Evolutionary conservation across 2,888 invertebrate genomes (phyloP).

Genomic region (Anarsia innoxiella): DNA sequence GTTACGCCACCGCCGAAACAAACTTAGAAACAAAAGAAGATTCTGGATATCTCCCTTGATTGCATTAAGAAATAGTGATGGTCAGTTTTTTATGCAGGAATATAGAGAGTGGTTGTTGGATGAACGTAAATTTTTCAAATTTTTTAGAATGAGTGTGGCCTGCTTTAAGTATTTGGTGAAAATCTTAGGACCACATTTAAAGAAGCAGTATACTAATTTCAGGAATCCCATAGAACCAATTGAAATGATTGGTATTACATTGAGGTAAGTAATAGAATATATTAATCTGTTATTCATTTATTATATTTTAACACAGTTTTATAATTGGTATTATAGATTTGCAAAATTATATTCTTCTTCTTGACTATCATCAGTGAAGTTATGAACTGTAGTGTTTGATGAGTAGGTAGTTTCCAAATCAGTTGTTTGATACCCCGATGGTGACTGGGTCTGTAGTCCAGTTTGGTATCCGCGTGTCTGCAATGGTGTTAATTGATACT

Average conservation of each 20-base stretch:
- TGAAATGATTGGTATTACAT: conserved; percentile 20
- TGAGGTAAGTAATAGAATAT: conserved; percentile 18
- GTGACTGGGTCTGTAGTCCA: conserved; percentile 22
- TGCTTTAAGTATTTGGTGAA: conserved; percentile 12
- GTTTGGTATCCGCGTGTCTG: conserved; percentile 22
- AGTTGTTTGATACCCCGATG: conserved; percentile 9
- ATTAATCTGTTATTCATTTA: conserved; percentile 14
- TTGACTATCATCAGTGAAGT: conserved; percentile 22
- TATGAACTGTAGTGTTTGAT: conserved; percentile 19
- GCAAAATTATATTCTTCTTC: conserved; percentile 21
- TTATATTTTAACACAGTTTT: conserved; percentile 19
- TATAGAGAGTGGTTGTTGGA: conserved; percentile 23
- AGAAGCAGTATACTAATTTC: conserved; percentile 18
- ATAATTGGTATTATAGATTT: conserved; percentile 18
- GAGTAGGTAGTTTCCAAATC: conserved; percentile 17
- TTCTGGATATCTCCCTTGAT: conserved; percentile 21
- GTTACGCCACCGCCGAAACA: conserved; percentile 19
- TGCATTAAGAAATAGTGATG: conserved; percentile 19
- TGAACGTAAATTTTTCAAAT: conserved; percentile 16
- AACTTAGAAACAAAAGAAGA: conserved; percentile 16
- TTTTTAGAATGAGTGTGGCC: conserved; percentile 14
- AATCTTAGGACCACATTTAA: conserved; percentile 17
- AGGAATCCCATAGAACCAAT: conserved; percentile 20
- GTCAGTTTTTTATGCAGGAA: conserved; percentile 20
- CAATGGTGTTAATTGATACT: conserved; percentile 18